Evolutionary conservation across 2,797 vertebrate genomes (phyloP), one percentile per base, ranked within the genome.

Genomic region (Chaenodraco wilsoni): DNA sequence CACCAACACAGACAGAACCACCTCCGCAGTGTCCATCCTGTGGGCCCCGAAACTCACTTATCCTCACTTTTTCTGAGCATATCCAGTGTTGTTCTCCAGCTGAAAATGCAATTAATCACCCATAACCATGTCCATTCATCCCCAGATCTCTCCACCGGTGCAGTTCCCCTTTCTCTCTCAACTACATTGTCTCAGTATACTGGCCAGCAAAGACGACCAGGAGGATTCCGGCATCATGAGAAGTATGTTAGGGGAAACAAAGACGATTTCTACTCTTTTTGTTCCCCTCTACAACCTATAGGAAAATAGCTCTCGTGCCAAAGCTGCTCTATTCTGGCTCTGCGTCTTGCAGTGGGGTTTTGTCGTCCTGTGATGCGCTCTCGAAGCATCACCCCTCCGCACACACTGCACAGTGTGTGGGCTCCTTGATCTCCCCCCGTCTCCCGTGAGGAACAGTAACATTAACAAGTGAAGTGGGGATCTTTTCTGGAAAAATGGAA

Each of bases 1-100:
- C 90, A 98, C 92, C 93, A 96, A 85, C 77, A 94, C 92, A 84
- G 94, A 97, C 86, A 98, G 92, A 51, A 96, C 88, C 65, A 95
- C 94, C 92, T 97, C 97, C 94, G 94, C 96, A 84, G 94, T 94
- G 96, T 96, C 96, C 98, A 99, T 99, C 95, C 92, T 96, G 95
- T 72, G 90, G 37, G 49, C 70, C 79, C 83, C 81, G 21, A 91
- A 81, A 86, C 80, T 91, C 88, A 87, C 79, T 87, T 87, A 78
- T 82, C 74, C 76, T 21, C 72, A 87, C 82, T 91, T 90, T 87
- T 75, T 61, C 59, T 44, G 79, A 78, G 78, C 84, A 87, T 84
- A 82, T 91, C 91, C 92, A 86, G 66, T 57, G 62, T 84, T 65
- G 59, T 51, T 77, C 55, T 23, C 73, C 58, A 9, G 74, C 73